These are phyloP conservation scores for Clinocottus analis DNA, from an alignment of 2,113 vertebrate genomes.

Conservation along the genomic window DNA sequence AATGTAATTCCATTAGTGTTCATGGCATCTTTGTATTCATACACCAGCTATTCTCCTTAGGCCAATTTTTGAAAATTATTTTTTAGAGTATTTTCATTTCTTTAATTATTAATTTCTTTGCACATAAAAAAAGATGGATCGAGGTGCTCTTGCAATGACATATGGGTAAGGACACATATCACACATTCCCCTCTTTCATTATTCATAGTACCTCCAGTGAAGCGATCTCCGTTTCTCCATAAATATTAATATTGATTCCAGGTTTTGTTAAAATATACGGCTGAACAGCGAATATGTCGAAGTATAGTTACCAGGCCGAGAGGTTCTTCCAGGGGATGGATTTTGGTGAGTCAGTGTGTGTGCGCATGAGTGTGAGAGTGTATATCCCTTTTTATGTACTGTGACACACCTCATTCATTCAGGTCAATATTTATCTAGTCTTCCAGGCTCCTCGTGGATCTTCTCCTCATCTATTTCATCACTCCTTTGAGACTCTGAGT, in stretches of 20 bases:
- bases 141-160: slow-evolving; percentile 2
- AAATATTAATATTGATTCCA: slow-evolving; percentile 58
- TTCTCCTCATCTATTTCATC: slow-evolving; percentile 67
- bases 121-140: not conserved
- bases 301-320: slow-evolving; percentile 21
- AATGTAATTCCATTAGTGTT: not conserved
- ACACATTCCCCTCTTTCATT: slow-evolving; percentile 48
- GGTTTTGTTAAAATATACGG: slow-evolving; percentile 44
- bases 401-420: slow-evolving; percentile 71
- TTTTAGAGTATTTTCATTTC: not conserved
- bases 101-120: not conserved
- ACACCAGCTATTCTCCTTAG: not conserved
- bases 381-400: slow-evolving; percentile 62
- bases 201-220: slow-evolving; percentile 49
- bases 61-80: not conserved
- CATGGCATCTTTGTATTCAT: not conserved
- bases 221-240: slow-evolving; percentile 38
- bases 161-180: slow-evolving; percentile 23
- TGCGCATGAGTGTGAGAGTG: not conserved
- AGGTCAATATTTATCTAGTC: slow-evolving; percentile 78
- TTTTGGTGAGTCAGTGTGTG: not conserved
- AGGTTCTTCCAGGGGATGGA: slow-evolving; percentile 30
- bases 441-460: slow-evolving; percentile 57
- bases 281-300: slow-evolving; percentile 13
- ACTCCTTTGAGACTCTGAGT: slow-evolving; percentile 42